Base-by-base conservation (phyloP, 2,113 vertebrate genomes). In the Gobius niger region DNA sequence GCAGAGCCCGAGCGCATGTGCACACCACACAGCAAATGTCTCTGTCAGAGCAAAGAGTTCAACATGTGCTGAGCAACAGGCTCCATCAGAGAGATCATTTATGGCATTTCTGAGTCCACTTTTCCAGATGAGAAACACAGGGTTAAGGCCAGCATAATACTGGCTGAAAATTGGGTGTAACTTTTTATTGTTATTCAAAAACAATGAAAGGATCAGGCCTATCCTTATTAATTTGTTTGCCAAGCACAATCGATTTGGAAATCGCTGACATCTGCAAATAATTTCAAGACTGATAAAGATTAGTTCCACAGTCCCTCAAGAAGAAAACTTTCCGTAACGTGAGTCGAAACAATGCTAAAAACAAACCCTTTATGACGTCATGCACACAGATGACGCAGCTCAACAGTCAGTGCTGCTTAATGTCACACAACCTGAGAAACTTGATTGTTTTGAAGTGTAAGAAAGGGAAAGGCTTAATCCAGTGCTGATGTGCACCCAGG, bases 371-470 rank as follows among this genome's bases (percentile, higher is more conserved):
- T 0, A 1, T 14, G 0, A 46, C 2, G 47, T 73, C 66, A 67
- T 34, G 47, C 16, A 71, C 46, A 56, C 3, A 44, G 4, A 18
- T n/a, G 57, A 4, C 7, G 12, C 1, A 18, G 11, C 63, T 77
- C 44, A 60, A 18, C 62, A 64, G 47, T 65, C 11, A 42, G 18
- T 8, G 7, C 2, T 9, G n/a, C 18, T 34, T 3, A 8, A 16
- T 59, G 51, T 52, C 16, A 0, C 6, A 4, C 54, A 82, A 87
- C 85, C 71, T 70, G 85, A 82, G 46, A 44, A 75, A 85, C 87
- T n/a, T 62, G 83, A 77, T 78, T 12, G 9, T 52, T 0, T 42
- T 19, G 42, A 13, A 40, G 41, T 16, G 2, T 15, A 10, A 9
- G 5, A 9, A 54, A 8, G 46, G 59, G 69, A 49, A 67, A 9